phyloP scores from a whole-genome alignment of 1,140 invertebrate species.

The Solen grandis region DNA sequence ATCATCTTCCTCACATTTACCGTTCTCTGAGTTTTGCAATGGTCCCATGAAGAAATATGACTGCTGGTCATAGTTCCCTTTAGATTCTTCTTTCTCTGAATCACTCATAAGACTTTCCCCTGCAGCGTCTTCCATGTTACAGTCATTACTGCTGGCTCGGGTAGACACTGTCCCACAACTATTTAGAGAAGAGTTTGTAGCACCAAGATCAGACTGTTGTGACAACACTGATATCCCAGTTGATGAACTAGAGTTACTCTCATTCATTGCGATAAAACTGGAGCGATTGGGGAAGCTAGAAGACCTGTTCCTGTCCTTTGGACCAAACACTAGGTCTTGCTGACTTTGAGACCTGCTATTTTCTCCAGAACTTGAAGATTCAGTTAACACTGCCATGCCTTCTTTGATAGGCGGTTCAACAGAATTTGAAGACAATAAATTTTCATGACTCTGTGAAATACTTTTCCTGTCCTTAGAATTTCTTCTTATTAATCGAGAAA shows the following conservation, averaged over 20 bases:
- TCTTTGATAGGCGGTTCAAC: conserved; percentile 59
- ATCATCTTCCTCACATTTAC: not conserved
- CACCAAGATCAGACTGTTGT: conserved; percentile 52
- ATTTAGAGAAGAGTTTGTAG: conserved; percentile 52
- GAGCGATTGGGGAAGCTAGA: conserved; percentile 76
- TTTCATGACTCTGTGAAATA: conserved; percentile 72
- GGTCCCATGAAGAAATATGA: conserved; percentile 58
- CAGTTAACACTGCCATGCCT: not conserved
- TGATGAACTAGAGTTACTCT: conserved; percentile 50
- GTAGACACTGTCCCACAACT: conserved; percentile 48
- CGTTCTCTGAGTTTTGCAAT: conserved; percentile 31
- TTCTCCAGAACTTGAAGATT: conserved; percentile 10
- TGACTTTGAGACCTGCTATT: conserved; percentile 55
- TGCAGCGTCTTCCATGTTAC: conserved; percentile 26
- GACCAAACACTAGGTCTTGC: conserved; percentile 44
- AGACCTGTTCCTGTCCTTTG: conserved; percentile 63
- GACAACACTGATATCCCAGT: conserved; percentile 53
- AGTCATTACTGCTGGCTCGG: conserved; percentile 34
- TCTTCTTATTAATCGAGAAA: conserved; percentile 72
- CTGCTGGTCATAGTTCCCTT: conserved; percentile 49
- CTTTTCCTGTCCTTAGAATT: conserved; percentile 73
- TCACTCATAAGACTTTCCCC: conserved; percentile 46
- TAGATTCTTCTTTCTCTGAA: conserved; percentile 28
- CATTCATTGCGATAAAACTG: conserved; percentile 68
- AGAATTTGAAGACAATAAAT: conserved; percentile 60